Base-by-base conservation (phyloP, 2,113 vertebrate genomes). In the Tragelaphus scriptus region DNA sequence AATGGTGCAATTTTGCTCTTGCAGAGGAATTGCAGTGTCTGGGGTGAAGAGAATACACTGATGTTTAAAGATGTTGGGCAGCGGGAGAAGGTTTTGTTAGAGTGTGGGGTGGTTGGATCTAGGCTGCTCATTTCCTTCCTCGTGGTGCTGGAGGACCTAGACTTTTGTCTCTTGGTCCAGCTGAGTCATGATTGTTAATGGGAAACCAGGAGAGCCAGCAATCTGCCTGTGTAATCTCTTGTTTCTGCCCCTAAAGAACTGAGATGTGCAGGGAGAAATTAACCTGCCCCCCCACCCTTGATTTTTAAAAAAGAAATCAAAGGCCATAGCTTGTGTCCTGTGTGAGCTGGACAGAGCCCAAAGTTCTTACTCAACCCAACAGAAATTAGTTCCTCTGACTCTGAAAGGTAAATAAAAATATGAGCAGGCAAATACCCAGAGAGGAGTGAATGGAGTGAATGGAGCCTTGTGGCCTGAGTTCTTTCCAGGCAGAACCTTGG, bases 201-300 rank as follows among this genome's bases (percentile, higher is more conserved):
- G 25, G 25, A 19, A 85, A 58, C 10, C 8, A 13, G 17, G 55
- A 85, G 47, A 79, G 56, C n/a, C 47, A 47, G 36, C 32, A 16
- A 59, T 49, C 47, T 95, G 5, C 10, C 12, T 4, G n/a, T 32
- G 21, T 25, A 6, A 32, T 53, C 58, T 71, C 26, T 88, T 36
- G 4, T 68, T 14, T 91, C 85, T 79, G 25, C 44, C 40, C 16
- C 15, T 3, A 2, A 5, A 40, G 63, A 97, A 75, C 88, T 32
- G 36, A 58, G 28, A 16, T 53, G n/a, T 56, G n/a, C 36, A 94
- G 85, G 36, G 8, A 51, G 49, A 90, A 87, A 90, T 92, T 53
- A 86, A 65, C 49, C 16, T 51, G 1, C 16, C 61, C 79, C 79
- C 84, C 0, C 0, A 32, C 3, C 14, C 1, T 25, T 65, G 87